Evolutionary conservation across 2,888 invertebrate genomes (phyloP).

Genomic region (Apotomis capreana): DNA sequence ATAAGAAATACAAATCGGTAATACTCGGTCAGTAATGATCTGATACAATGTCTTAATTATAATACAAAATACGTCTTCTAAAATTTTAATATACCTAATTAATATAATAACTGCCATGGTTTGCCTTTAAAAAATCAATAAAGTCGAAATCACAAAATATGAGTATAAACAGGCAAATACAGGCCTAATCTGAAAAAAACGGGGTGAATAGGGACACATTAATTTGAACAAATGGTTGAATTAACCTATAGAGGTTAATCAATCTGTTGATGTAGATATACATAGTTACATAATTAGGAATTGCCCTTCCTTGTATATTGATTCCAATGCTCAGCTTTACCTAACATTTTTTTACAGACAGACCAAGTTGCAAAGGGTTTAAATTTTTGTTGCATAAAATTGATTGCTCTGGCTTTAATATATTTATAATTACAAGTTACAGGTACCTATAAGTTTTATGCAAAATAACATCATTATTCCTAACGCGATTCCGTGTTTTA

Average conservation of each 20-base stretch:
- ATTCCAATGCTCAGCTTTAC: too few relatives aligned
- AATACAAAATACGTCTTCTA: neutral
- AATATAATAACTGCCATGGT: neutral
- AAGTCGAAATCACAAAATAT: neutral
- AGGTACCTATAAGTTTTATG: too few relatives aligned
- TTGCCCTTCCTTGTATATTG: neutral
- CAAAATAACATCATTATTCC: too few relatives aligned
- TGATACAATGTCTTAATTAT: slow-evolving; percentile 5
- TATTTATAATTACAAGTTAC: too few relatives aligned
- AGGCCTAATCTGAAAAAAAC: too few relatives aligned
- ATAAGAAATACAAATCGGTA: slow-evolving; percentile 47
- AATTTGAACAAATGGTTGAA: too few relatives aligned
- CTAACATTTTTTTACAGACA: neutral
- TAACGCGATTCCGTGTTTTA: too few relatives aligned
- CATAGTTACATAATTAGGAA: neutral
- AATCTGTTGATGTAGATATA: too few relatives aligned
- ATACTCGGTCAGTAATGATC: slow-evolving; percentile 19
- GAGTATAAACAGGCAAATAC: too few relatives aligned
- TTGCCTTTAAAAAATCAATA: neutral
- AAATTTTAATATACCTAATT: neutral
- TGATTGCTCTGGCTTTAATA: neutral
- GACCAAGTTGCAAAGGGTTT: neutral
- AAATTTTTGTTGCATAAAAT: neutral
- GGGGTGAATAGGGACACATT: too few relatives aligned
- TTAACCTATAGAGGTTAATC: too few relatives aligned